These are phyloP conservation scores for Ypsolopha scabrella DNA, from an alignment of 2,888 invertebrate genomes.

Conservation along the genomic window DNA sequence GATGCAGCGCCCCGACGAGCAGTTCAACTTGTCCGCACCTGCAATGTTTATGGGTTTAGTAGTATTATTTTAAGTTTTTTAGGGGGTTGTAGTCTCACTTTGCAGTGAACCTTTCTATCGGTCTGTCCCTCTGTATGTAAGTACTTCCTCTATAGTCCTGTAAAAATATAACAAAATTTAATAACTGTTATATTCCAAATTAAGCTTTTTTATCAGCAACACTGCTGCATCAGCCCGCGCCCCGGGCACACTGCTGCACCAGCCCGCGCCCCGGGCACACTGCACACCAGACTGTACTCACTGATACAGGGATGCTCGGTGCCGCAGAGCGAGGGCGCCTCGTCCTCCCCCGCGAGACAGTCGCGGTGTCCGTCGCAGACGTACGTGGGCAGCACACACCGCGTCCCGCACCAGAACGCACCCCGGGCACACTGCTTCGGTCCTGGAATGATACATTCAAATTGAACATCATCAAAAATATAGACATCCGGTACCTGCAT, in stretches of 20 bases:
- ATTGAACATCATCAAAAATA: neutral
- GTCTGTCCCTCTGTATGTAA: neutral
- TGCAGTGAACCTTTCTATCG: too few relatives aligned
- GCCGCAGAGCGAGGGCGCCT: conserved; percentile 32
- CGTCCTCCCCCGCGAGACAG: conserved; percentile 45
- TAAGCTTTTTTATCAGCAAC: too few relatives aligned
- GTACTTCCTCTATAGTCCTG: neutral
- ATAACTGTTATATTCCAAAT: neutral
- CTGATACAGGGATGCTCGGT: conserved; percentile 25
- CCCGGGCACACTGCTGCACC: too few relatives aligned
- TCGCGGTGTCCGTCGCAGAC: conserved; percentile 55
- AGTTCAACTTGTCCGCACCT: conserved; percentile 52
- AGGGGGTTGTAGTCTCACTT: neutral
- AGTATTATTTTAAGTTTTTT: too few relatives aligned
- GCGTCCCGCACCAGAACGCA: conserved; percentile 46
- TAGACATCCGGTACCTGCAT: too few relatives aligned
- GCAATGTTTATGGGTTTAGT: neutral
- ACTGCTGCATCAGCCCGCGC: too few relatives aligned
- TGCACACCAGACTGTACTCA: conserved; percentile 18
- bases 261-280: too few relatives aligned
- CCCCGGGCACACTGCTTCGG: conserved; percentile 37
- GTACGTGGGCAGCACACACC: conserved; percentile 49
- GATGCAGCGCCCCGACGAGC: conserved; percentile 66
- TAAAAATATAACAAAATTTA: neutral
- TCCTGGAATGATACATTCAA: conserved; percentile 20